These are phyloP conservation scores for Acrocyrtus sp. DNA, from an alignment of 2,888 invertebrate species.

Conservation along the genomic window DNA sequence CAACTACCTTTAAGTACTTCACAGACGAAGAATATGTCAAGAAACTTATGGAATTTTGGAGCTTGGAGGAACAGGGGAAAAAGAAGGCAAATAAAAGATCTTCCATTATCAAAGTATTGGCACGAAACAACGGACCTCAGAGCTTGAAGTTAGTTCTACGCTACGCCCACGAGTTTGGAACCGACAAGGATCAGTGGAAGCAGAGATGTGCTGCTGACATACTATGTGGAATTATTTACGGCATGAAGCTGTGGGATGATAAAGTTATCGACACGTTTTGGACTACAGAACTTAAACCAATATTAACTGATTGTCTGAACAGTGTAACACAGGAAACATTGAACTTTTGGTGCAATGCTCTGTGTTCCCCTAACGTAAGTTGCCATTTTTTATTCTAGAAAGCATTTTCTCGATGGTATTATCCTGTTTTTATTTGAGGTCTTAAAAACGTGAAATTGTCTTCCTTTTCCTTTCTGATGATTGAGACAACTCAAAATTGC, in stretches of 20 bases:
- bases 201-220: constrained; percentile 71
- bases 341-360: constrained; percentile 67
- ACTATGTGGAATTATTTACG: constrained; percentile 69
- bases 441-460: not conserved
- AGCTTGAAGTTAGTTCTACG: constrained; percentile 46
- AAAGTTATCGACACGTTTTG: constrained; percentile 66
- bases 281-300: constrained; percentile 66
- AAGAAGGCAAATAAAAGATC: constrained; percentile 54
- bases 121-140: constrained; percentile 60
- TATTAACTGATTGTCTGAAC: constrained; percentile 67
- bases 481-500: too few species aligned
- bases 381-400: not conserved
- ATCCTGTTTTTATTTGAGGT: constrained; percentile 12
- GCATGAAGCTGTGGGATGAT: constrained; percentile 70
- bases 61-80: constrained; percentile 79
- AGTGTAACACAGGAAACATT: constrained; percentile 68
- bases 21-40: constrained; percentile 74
- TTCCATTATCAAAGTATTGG: constrained; percentile 47
- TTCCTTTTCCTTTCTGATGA: not conserved
- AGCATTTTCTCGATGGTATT: not conserved
- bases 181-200: constrained; percentile 68
- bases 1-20: constrained; percentile 73
- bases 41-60: constrained; percentile 77
- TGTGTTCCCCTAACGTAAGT: constrained; percentile 58
- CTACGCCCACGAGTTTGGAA: constrained; percentile 64